Base-by-base conservation (phyloP, 2,797 vertebrate species). In the Notolepis coatsorum region DNA sequence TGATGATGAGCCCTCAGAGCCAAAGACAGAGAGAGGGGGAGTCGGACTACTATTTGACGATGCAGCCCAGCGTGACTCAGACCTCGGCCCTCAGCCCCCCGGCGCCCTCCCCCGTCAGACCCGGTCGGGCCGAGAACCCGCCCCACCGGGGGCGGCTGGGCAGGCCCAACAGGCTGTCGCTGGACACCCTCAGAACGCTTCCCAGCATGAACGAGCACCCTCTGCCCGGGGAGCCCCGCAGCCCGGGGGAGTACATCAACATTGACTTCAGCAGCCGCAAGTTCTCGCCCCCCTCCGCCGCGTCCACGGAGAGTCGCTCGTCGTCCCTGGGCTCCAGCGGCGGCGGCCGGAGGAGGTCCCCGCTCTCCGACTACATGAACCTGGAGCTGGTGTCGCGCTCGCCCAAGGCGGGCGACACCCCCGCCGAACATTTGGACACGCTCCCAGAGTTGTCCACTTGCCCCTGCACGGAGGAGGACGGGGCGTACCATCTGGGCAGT, bases 141-240 rank as follows among this genome's bases (percentile, higher is more conserved):
- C 18, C 75, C 4, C 89, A 90, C 74, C 79, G 93, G 27, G 89
- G 90, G 59, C 89, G 95, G 66, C 84, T 81, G 0, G 86, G 85
- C 55, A 75, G 96, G 33, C 96, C 96, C 5, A 95, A 94, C 42
- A 93, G 95, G 54, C 91, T 97, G 2, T 94, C 93, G 9, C 62
- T 99, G 61, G 96, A 96, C 73, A 91, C 91, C 7, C 68, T 95
- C 55, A 89, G 92, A 80, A 95, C 92, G 9, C 79, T 96, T 42
- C 95, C 96, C 41, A 94, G 95, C 85, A 96, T 95, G 95, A 95
- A 93, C 0, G 96, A 97, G 63, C 93, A 95, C 68, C 94, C 95
- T 1, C 74, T 93, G 46, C 94, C 94, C 0, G 77, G 92, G 0
- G 95, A 98, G 61, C 95, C 96, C 35, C 91, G 93, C 58, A 97